Base-by-base conservation (phyloP, 2,888 invertebrate species). In the Tiphia femorata region DNA sequence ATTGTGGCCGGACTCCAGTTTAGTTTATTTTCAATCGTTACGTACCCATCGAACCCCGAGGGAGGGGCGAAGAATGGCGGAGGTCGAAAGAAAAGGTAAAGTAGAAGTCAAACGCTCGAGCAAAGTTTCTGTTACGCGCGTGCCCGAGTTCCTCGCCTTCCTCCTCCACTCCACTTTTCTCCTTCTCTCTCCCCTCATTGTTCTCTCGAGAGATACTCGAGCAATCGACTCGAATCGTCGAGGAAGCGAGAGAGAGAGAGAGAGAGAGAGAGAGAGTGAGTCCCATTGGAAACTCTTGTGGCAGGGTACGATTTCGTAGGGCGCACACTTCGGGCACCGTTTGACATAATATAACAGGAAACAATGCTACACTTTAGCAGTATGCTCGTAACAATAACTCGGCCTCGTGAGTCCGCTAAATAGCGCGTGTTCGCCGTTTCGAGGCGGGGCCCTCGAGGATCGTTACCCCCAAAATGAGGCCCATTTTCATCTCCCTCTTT, bases 281-380 rank as follows among this genome's bases (percentile, higher is more conserved):
- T 33, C 12, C 33, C 12, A 33, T 33, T n/a, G n/a, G 33, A 20
- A 38, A n/a, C n/a, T n/a, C n/a, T n/a, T n/a, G 38, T 16, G 19
- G 38, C 19, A 17, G 14, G 38, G 3, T 38, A 17, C 38, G 38
- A 38, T 16, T 20, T 16, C 38, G 38, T 33, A 14, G n/a, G n/a
- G n/a, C n/a, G n/a, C n/a, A n/a, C n/a, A n/a, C n/a, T n/a, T n/a
- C n/a, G n/a, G n/a, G n/a, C n/a, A n/a, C n/a, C n/a, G n/a, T n/a
- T n/a, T n/a, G n/a, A n/a, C n/a, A n/a, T n/a, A n/a, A n/a, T n/a
- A n/a, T n/a, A n/a, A 20, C 17, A 10, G 40, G 58, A 68, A 71
- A 70, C 71, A 70, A 70, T 65, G 63, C 59, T 58, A 62, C 67
- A 67, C 67, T 67, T 53, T 52, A 35, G 29, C 42, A 29, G 38